Evolutionary conservation across 2,113 vertebrate genomes (phyloP), one percentile per base, ranked within the genome.

Genomic region (Cryptotis parvus): DNA sequence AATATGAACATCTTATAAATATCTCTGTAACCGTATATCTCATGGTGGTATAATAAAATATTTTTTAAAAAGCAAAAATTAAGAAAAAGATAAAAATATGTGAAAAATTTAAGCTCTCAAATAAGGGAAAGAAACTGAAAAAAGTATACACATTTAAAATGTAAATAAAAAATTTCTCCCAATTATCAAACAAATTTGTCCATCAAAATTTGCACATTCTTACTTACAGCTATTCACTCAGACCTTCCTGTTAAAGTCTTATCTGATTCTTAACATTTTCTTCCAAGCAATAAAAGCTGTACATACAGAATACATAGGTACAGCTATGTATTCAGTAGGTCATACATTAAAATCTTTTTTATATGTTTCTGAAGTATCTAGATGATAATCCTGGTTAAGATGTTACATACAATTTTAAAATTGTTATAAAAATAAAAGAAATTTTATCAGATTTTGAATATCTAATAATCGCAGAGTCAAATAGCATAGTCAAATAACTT

Each of bases 401-500:
- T 9, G 20, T 61, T 0, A 33, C 85, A 11, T 82, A 61, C 20
- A 92, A 55, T 8, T 35, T 69, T 58, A 58, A 6, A 9, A 73
- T 41, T 45, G 1, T n/a, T 61, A 88, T 77, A 37, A 88, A 93
- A 49, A 69, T 63, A 24, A 89, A 27, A n/a, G 55, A 1, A 37
- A 76, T 31, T 49, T 65, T 77, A 75, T 31, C 20, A 52, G 18
- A 78, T 68, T 77, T 84, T 85, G 65, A 91, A 65, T 85, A 18
- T 4, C 39, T 66, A 55, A 9, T 29, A 94, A 76, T 66, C 2
- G 1, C 41, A 73, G 29, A 85, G 49, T 76, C 37, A 41, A 70
- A 18, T 80, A 79, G 65, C 4, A 12, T 45, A 11, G 33, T n/a
- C 0, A 61, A 68, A 87, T 33, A 65, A 33, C n/a, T 43, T 76